Evolutionary conservation across 2,888 invertebrate species (phyloP).

Genomic region (Onthophagus sagittarius): DNA sequence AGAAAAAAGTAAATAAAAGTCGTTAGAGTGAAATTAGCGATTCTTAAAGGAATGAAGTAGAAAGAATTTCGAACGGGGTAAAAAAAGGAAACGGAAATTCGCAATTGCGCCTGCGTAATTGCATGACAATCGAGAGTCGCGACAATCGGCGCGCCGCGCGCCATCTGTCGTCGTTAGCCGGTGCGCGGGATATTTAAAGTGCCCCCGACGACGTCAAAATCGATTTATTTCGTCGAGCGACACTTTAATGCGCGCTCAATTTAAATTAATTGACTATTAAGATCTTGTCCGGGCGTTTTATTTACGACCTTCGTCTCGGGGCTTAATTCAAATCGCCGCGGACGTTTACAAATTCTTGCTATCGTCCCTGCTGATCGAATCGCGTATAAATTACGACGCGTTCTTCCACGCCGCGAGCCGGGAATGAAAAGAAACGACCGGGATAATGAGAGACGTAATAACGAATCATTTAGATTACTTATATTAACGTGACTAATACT

Average conservation of each 20-base stretch:
- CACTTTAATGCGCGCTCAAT: neutral
- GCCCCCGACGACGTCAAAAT: neutral
- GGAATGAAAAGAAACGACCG: neutral
- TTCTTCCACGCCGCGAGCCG: constrained; percentile 1
- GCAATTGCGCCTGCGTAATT: neutral
- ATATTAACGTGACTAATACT: neutral
- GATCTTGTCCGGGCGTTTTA: constrained; percentile 1
- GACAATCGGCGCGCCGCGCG: neutral
- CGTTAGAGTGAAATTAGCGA: neutral
- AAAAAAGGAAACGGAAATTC: neutral
- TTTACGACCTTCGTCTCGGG: constrained; percentile 8
- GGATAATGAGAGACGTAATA: constrained; percentile 5
- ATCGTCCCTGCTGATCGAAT: neutral
- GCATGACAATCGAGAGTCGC: neutral
- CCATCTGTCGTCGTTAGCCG: neutral
- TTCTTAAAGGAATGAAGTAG: neutral
- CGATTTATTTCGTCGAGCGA: neutral
- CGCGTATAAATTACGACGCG: constrained; percentile 10
- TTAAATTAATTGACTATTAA: constrained; percentile 8
- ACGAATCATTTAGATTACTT: neutral
- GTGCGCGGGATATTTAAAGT: neutral
- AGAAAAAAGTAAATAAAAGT: neutral
- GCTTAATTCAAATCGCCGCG: constrained; percentile 4
- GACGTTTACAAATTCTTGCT: constrained; percentile 11
- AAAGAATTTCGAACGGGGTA: neutral